Evolutionary conservation across 2,888 invertebrate genomes (phyloP).

Genomic region (Brachycybe producta): DNA sequence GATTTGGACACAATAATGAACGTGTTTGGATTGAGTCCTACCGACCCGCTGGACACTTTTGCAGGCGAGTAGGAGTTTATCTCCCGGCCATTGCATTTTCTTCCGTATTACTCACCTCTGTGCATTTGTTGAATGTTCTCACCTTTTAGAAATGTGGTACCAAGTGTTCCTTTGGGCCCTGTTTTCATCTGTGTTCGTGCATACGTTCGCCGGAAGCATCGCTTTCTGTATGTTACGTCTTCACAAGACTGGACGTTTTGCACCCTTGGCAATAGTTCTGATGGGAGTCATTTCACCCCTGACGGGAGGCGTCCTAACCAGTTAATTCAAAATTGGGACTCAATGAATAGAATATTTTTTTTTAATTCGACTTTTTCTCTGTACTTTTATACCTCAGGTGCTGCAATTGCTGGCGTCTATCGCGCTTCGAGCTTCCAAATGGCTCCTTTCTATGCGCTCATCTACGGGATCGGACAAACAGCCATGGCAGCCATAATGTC

Average conservation of each 20-base stretch:
- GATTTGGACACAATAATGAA: too few relatives aligned
- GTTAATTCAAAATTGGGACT: background rate
- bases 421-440: slow-evolving; percentile 75
- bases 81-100: too few relatives aligned
- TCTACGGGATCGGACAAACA: slow-evolving; percentile 92
- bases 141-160: slow-evolving; percentile 88
- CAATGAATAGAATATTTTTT: background rate
- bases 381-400: slow-evolving; percentile 36
- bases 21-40: too few relatives aligned
- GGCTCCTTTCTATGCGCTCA: slow-evolving; percentile 79
- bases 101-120: too few relatives aligned
- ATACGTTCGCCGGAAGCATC: slow-evolving; percentile 71
- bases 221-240: slow-evolving; percentile 82
- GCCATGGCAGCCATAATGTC: slow-evolving; percentile 76
- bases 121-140: slow-evolving; percentile 5
- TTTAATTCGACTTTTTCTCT: slow-evolving; percentile 15
- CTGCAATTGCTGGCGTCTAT: slow-evolving; percentile 86
- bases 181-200: slow-evolving; percentile 84
- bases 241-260: slow-evolving; percentile 87
- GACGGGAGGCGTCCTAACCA: slow-evolving; percentile 56
- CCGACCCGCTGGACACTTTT: too few relatives aligned
- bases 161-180: slow-evolving; percentile 91
- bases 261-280: slow-evolving; percentile 70
- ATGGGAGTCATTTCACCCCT: slow-evolving; percentile 83
- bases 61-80: too few relatives aligned